Base-by-base conservation (phyloP, 2,888 invertebrate species). In the Drosophila melanosoma region DNA sequence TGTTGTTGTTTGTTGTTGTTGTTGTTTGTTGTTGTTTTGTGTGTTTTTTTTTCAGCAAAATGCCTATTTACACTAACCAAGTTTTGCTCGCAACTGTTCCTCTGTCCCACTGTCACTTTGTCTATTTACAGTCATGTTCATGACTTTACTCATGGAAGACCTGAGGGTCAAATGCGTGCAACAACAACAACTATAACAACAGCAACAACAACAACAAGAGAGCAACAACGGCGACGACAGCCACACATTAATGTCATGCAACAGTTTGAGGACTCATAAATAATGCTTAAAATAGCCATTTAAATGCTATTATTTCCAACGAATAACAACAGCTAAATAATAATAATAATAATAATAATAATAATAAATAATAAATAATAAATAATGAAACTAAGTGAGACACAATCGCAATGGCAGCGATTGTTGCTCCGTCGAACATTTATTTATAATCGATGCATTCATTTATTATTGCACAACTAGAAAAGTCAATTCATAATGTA, bases 271-370 rank as follows among this genome's bases (percentile, higher is more conserved):
- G 49, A 74, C 69, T 76, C 81, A 85, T 87, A 84, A 87, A 84
- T 87, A 82, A 84, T 81, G 80, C 82, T 84, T 74, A 80, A 87
- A 82, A 86, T 81, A 81, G 81, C 87, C 84, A 83, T 83, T 86
- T 83, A 87, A 83, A 81, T 81, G 81, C 64, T 83, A 85, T 70
- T 82, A 76, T 68, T 86, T 81, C 71, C 60, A 52, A 42, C 29
- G 51, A 56, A n/a, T n/a, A 42, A 38, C 20, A 49, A n/a, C 33
- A 48, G 36, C 53, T 56, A 67, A 75, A 69, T 54, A 74, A 62
- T 59, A 70, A 74, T 42, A 52, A 63, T 74, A 77, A 5, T 6
- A 29, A 29, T 29, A 29, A 6, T 29, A 29, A 29, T 29, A 29
- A 29, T 29, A 29, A 26, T 26, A 23, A 23, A 23, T 23, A 26